Percentiles rank a stretch among this genome's conserved stretches.
Conservation (phyloP, 1,140 invertebrate species). For the Aphelinus certus region DNA sequence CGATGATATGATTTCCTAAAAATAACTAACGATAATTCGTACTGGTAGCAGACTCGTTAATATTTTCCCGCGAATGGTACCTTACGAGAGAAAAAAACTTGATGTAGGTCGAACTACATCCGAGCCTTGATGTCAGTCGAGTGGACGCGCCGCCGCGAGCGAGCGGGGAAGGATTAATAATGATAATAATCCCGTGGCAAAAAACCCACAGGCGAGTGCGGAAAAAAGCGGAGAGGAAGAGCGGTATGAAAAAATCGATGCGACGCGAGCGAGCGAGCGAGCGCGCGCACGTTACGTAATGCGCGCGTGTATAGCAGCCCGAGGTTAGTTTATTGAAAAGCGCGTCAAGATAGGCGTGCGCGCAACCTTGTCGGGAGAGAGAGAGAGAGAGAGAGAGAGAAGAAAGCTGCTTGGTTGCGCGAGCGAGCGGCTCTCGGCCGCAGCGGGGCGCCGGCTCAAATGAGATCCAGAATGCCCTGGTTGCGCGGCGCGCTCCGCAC, state of each 20-base stretch:
- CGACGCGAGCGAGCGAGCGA: too few relatives aligned
- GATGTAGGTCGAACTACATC: slow-evolving; percentile 14
- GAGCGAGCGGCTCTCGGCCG: neutral
- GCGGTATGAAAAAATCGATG: too few relatives aligned
- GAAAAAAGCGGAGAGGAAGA: neutral
- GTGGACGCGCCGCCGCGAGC: neutral
- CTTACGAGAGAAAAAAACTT: neutral
- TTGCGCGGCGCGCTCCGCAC: neutral
- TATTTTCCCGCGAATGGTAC: too few relatives aligned
- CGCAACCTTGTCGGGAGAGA: neutral
- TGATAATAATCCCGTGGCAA: neutral
- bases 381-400: too few relatives aligned
- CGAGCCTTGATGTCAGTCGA: neutral
- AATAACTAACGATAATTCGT: too few relatives aligned
- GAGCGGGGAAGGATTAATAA: neutral
- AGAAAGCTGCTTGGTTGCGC: too few relatives aligned
- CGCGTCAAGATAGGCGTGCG: neutral
- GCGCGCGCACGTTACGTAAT: neutral
- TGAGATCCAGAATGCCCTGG: neutral
- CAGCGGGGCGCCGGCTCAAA: slow-evolving; percentile 14
- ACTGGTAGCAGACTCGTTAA: too few relatives aligned
- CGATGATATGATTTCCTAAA: too few relatives aligned
- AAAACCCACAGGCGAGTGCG: neutral
- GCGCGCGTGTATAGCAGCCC: neutral
- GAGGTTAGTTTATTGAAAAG: slow-evolving; percentile 24